Evolutionary conservation across 2,888 invertebrate genomes (phyloP), one percentile per base, ranked within the genome.

Genomic region (Timema podura): DNA sequence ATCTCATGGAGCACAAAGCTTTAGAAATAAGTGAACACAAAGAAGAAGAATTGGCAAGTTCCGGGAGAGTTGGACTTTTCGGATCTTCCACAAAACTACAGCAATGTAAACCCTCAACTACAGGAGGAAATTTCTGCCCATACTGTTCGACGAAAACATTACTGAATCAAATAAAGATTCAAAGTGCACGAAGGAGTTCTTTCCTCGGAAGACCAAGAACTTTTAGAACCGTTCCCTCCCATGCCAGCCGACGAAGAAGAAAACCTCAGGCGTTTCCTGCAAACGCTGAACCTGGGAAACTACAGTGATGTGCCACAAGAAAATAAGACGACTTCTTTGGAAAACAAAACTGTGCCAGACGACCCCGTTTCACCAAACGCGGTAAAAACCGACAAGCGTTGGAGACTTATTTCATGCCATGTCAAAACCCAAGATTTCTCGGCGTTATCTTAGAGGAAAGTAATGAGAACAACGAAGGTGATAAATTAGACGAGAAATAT

Each of bases 231-330:
- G 11, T 74, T 72, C 69, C 72, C 75, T 10, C 68, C 74, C 69
- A 79, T 80, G 76, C 77, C 79, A 0, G 75, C 72, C 54, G 79
- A 81, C 15, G 77, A 78, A 8, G 80, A 80, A 67, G 76, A 76
- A 47, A 78, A 79, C 65, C 71, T 80, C 49, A 74, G 80, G 46
- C 76, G 71, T 64, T 81, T 80, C 64, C 78, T 81, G 67, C 77
- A 79, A 59, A 77, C 76, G 13, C 74, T 80, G 16, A 77, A 78
- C 61, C 73, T 80, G 64, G 78, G 79, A 11, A 69, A 72, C 46
- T 68, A 61, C 68, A 59, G 68, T 6, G 61, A 47, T 30, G 68
- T 61, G n/a, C 47, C 57, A 11, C 45, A 48, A 8, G 16, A 15
- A 2, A 13, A 48, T 15, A 65, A 49, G 54, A 68, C n/a, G 44